Conservation (phyloP, 2,888 invertebrate genomes). For the Melipona bicolor region DNA sequence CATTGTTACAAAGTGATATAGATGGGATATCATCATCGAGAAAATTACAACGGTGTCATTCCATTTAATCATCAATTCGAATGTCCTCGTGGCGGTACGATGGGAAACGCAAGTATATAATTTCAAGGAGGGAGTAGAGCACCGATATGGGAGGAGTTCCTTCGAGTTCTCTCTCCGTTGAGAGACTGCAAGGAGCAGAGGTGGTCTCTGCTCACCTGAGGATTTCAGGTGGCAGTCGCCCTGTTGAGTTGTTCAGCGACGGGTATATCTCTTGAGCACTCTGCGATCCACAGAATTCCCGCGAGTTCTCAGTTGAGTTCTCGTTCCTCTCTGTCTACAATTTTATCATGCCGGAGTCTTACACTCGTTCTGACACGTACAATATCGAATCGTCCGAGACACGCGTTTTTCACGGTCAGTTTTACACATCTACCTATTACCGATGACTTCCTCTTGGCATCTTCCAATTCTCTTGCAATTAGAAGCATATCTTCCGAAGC, state of each 20-base stretch:
- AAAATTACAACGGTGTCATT: background rate
- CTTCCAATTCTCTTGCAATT: background rate
- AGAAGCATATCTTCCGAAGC: background rate
- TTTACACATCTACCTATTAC: constrained; percentile 1
- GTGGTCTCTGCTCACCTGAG: constrained; percentile 77
- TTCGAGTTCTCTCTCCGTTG: constrained; percentile 67
- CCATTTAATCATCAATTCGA: constrained; percentile 8
- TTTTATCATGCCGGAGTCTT: constrained; percentile 43
- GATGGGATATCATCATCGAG: background rate
- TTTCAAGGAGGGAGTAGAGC: constrained; percentile 55
- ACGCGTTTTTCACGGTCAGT: constrained; percentile 46
- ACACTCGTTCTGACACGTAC: constrained; percentile 18
- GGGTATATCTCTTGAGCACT: constrained; percentile 63
- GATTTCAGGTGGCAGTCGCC: constrained; percentile 80
- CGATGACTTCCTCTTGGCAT: background rate
- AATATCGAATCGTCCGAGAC: background rate
- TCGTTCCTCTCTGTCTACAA: constrained; percentile 15
- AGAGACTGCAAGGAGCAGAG: constrained; percentile 74
- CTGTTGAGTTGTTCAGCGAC: constrained; percentile 77
- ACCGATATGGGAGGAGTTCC: constrained; percentile 75
- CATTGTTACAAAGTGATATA: too few relatives aligned
- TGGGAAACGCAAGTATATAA: constrained; percentile 26
- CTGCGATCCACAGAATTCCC: constrained; percentile 52
- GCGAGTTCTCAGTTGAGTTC: constrained; percentile 63
- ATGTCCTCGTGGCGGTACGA: constrained; percentile 21